Percentiles rank a stretch among this genome's conserved stretches.
Evolutionary conservation across 1,140 invertebrate species (phyloP).

Genomic region (Musca domestica): DNA sequence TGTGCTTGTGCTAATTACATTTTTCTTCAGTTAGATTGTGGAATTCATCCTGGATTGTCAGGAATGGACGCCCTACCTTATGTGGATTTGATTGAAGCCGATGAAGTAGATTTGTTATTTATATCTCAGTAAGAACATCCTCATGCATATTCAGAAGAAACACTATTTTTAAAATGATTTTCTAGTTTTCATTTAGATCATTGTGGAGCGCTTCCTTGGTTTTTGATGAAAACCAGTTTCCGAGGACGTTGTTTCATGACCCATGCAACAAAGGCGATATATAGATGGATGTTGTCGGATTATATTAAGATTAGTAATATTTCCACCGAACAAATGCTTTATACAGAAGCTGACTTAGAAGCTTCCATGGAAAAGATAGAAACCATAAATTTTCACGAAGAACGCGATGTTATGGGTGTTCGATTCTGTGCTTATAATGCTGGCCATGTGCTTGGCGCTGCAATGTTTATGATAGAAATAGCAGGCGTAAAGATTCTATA

Average conservation of each 20-base stretch:
- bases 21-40: slow-evolving; percentile 82
- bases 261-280: slow-evolving; percentile 99
- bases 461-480: slow-evolving; percentile 99
- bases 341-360: slow-evolving; percentile 95
- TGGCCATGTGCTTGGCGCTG: slow-evolving; percentile 97
- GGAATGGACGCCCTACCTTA: slow-evolving; percentile 98
- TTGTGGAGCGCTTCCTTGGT: slow-evolving; percentile 97
- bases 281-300: slow-evolving; percentile 97
- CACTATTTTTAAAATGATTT: too few species aligned
- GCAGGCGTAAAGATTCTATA: slow-evolving; percentile 96
- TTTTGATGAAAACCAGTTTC: slow-evolving; percentile 95
- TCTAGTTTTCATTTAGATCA: slow-evolving; percentile 96
- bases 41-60: slow-evolving; percentile 96
- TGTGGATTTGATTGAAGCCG: slow-evolving; percentile 95
- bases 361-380: slow-evolving; percentile 99
- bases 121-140: slow-evolving; percentile 87
- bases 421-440: slow-evolving; percentile 99
- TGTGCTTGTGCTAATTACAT: slow-evolving; percentile 62
- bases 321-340: slow-evolving; percentile 95
- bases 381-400: slow-evolving; percentile 97
- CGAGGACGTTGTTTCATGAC: slow-evolving; percentile 99
- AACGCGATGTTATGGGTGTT: slow-evolving; percentile 95
- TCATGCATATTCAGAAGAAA: neutral
- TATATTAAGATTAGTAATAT: slow-evolving; percentile 99
- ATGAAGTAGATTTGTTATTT: slow-evolving; percentile 94